Percentiles rank a stretch among this genome's conserved stretches.
These are phyloP conservation scores for Anolis apletophallus DNA, from an alignment of 2,797 vertebrate genomes.

Conservation along the genomic window DNA sequence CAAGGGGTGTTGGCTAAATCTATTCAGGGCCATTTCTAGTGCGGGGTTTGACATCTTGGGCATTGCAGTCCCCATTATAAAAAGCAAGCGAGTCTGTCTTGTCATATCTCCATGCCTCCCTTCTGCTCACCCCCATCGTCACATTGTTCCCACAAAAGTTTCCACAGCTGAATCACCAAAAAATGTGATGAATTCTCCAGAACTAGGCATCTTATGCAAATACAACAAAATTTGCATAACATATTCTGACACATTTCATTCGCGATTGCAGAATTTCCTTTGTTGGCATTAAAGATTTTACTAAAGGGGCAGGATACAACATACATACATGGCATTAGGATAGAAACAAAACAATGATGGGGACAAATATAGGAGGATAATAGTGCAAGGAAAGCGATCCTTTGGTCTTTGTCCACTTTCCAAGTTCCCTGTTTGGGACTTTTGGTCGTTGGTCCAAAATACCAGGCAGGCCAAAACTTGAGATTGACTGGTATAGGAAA, in stretches of 20 bases:
- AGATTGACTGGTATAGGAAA: neutral
- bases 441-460: no score
- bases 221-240: conserved; percentile 10
- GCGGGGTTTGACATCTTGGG: neutral
- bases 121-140: neutral
- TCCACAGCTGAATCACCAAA: conserved; percentile 13
- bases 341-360: neutral
- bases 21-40: neutral
- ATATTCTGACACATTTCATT: conserved; percentile 10
- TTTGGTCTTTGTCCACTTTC: no score
- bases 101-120: neutral
- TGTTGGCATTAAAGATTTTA: conserved; percentile 1
- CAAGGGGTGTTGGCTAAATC: neutral
- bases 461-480: no score
- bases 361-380: neutral
- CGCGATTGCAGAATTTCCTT: conserved; percentile 23
- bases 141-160: neutral
- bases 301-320: neutral
- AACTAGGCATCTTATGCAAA: conserved; percentile 11
- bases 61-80: neutral
- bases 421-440: no score
- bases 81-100: neutral
- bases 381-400: no score
- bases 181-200: conserved; percentile 18
- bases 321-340: neutral